A percentile compares a stretch with the other conserved stretches of the same genome.
phyloP scores from a whole-genome alignment of 2,888 invertebrate species.

The Drosophila algonquin region DNA sequence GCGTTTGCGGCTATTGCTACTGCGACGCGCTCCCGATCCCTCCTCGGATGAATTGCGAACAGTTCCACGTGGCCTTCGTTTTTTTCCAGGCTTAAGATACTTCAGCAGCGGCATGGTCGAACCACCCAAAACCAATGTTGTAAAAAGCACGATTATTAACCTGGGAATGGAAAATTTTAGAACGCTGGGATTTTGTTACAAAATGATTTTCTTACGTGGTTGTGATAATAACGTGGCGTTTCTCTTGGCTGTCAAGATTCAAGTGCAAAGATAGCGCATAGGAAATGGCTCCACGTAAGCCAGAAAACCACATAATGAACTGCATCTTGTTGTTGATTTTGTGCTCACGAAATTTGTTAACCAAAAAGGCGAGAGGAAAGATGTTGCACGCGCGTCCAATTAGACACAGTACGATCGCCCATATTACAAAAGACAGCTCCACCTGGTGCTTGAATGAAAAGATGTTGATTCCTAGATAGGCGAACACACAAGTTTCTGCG shows the following conservation, averaged over 20 bases:
- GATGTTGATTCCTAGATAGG: conserved; percentile 90
- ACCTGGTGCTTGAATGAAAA: conserved; percentile 97
- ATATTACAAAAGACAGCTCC: conserved; percentile 95
- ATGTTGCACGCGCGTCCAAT: conserved; percentile 98
- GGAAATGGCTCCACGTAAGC: conserved; percentile 97
- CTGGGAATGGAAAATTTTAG: background rate
- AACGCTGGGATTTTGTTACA: background rate
- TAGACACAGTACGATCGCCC: conserved; percentile 96
- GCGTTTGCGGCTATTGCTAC: conserved; percentile 85
- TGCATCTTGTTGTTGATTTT: conserved; percentile 99
- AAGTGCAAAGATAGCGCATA: conserved; percentile 98
- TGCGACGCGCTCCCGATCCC: conserved; percentile 80
- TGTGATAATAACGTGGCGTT: conserved; percentile 97
- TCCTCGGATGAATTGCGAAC: conserved; percentile 66
- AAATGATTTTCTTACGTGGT: conserved; percentile 87
- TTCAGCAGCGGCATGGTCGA: conserved; percentile 98
- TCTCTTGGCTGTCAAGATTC: conserved; percentile 94
- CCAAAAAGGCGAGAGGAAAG: conserved; percentile 95
- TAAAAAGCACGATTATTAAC: conserved; percentile 98
- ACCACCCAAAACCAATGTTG: conserved; percentile 97
- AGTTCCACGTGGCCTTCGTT: conserved; percentile 74
- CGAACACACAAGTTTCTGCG: conserved; percentile 99
- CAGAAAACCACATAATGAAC: conserved; percentile 99
- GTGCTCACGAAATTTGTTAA: conserved; percentile 98
- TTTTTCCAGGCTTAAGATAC: conserved; percentile 88